Evolutionary conservation across 2,797 vertebrate species (phyloP), one percentile per base, ranked within the genome.

Genomic region (Chiroxiphia lanceolata): DNA sequence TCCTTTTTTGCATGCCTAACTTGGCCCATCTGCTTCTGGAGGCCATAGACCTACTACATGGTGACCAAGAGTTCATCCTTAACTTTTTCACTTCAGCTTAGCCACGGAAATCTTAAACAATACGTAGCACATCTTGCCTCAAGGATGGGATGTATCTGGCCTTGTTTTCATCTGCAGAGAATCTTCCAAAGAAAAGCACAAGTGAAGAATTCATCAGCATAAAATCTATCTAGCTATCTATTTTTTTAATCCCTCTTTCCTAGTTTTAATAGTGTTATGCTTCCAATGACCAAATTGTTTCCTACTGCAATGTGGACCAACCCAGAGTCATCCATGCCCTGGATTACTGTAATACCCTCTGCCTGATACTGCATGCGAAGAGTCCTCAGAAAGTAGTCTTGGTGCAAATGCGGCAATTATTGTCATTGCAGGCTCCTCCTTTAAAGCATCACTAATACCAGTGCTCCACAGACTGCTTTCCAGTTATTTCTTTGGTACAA

Each of bases 1-100:
- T 86, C 67, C 78, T 96, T 94, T 80, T 94, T 91, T 78, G 70
- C 54, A 44, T 93, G 89, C 82, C 80, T 95, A n/a, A 80, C 51
- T 76, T 72, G 86, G 68, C 68, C 91, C 59, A 25, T 75, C 93
- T 90, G 77, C 91, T 95, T 96, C 89, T 80, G 57, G 68, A 94
- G 94, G 90, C 93, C 75, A 47, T 31, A 89, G 64, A 81, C 69
- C 31, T 77, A 34, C 94, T 63, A 82, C 79, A 11, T 64, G 81
- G 70, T 91, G 79, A 90, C 70, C n/a, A n/a, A 83, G 68, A 85
- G 38, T 63, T 96, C 87, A 50, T 76, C 25, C 67, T 90, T 57
- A 87, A 79, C 57, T 68, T 92, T 95, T 82, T 89, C 51, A 71
- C 74, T 88, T 85, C 64, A 75, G 23, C 79, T 89, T 94, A 87